A percentile compares a stretch with the other conserved stretches of the same genome.
phyloP scores from a whole-genome alignment of 2,888 invertebrate species.

The Callimorpha dominula region DNA sequence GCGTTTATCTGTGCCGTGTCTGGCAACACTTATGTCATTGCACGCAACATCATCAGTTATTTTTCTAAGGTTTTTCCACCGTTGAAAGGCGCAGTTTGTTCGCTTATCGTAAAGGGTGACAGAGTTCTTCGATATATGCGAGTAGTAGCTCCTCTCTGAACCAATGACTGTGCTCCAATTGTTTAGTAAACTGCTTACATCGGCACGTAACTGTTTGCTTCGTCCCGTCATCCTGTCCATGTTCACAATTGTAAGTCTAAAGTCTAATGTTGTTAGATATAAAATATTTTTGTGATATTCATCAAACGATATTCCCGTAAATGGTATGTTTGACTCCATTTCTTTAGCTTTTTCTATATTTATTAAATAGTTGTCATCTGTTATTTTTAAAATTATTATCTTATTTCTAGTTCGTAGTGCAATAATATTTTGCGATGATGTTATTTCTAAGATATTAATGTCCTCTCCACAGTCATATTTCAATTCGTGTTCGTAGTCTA shows the following conservation, averaged over 20 bases:
- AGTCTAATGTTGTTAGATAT: slow-evolving; percentile 71
- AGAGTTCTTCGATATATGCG: slow-evolving; percentile 65
- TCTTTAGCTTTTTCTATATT: slow-evolving; percentile 67
- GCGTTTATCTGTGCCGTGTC: slow-evolving; percentile 63
- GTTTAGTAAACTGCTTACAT: slow-evolving; percentile 58
- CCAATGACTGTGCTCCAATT: slow-evolving; percentile 79
- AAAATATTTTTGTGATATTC: slow-evolving; percentile 74
- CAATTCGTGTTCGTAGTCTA: slow-evolving; percentile 54
- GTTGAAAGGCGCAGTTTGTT: slow-evolving; percentile 59
- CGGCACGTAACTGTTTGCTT: slow-evolving; percentile 65
- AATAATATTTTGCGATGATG: slow-evolving; percentile 66
- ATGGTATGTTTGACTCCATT: slow-evolving; percentile 69
- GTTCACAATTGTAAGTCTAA: slow-evolving; percentile 72
- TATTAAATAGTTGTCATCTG: slow-evolving; percentile 49
- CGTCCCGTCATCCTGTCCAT: slow-evolving; percentile 71
- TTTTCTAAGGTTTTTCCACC: slow-evolving; percentile 62
- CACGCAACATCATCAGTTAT: slow-evolving; percentile 69
- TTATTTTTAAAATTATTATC: slow-evolving; percentile 71
- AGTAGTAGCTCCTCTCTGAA: slow-evolving; percentile 66
- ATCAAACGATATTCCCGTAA: slow-evolving; percentile 78
- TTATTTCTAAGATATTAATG: slow-evolving; percentile 74
- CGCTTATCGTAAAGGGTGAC: slow-evolving; percentile 79
- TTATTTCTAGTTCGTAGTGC: slow-evolving; percentile 73
- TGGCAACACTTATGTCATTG: slow-evolving; percentile 68
- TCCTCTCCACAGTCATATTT: slow-evolving; percentile 67